Evolutionary conservation across 1,140 invertebrate species (phyloP).

Genomic region (Listronotus oregonensis): DNA sequence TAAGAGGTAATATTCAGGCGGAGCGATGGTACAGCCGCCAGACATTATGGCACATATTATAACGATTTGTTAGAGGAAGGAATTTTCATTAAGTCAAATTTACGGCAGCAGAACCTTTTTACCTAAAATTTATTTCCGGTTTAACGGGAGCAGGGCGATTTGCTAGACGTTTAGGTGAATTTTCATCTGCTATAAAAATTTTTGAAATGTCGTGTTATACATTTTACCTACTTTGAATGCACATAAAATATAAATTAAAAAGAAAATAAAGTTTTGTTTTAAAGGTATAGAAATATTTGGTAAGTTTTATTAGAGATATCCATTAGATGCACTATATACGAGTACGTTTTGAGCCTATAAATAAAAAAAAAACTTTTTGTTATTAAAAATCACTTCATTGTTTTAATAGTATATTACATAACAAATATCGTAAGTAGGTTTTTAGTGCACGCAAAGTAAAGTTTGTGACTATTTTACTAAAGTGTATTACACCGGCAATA

Average conservation of each 20-base stretch:
- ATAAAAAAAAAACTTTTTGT: too few relatives aligned
- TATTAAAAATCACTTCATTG: too few relatives aligned
- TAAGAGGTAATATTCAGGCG: conserved; percentile 33
- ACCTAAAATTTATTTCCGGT: conserved; percentile 39
- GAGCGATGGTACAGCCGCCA: conserved; percentile 12
- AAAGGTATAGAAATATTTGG: too few relatives aligned
- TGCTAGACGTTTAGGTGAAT: conserved; percentile 35
- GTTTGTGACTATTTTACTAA: too few relatives aligned
- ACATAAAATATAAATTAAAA: conserved; percentile 9
- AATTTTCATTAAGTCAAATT: conserved; percentile 42
- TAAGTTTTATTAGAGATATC: too few relatives aligned
- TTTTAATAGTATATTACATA: too few relatives aligned
- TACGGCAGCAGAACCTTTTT: conserved; percentile 38
- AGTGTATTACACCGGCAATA: too few relatives aligned
- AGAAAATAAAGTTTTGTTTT: too few relatives aligned
- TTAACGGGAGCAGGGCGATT: conserved; percentile 32
- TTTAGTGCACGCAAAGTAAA: too few relatives aligned
- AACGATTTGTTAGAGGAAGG: conserved; percentile 41
- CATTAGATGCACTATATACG: too few relatives aligned
- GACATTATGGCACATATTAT: conserved; percentile 41
- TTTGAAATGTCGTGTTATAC: conserved; percentile 23
- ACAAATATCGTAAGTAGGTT: too few relatives aligned
- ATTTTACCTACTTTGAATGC: conserved; percentile 22
- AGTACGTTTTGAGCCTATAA: too few relatives aligned
- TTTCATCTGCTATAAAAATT: conserved; percentile 36